Conservation (phyloP, 2,888 invertebrate species). For the Auanema sp. region DNA sequence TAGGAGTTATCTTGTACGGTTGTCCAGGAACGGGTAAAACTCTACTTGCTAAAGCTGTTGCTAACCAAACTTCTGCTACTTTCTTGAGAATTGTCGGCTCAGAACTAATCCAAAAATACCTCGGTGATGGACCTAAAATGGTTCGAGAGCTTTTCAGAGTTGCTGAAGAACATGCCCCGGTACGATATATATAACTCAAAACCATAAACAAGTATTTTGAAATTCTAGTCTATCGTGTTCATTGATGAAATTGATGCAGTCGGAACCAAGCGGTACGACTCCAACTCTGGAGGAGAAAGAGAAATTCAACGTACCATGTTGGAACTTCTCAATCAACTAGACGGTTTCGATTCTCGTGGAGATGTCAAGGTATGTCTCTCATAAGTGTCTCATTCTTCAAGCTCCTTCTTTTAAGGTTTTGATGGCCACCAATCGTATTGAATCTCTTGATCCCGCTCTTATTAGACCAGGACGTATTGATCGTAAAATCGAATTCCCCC, state of each 20-base stretch:
- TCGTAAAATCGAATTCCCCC: constrained; percentile 97
- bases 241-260: constrained; percentile 98
- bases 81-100: constrained; percentile 92
- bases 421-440: constrained; percentile 97
- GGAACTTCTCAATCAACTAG: constrained; percentile 94
- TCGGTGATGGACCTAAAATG: constrained; percentile 96
- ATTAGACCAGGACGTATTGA: constrained; percentile 98
- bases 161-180: constrained; percentile 97
- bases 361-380: constrained; percentile 80
- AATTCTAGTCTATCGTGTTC: constrained; percentile 83
- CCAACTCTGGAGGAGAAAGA: constrained; percentile 97
- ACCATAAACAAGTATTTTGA: background rate
- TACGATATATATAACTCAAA: constrained; percentile 15
- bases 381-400: background rate
- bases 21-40: constrained; percentile 98
- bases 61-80: constrained; percentile 98
- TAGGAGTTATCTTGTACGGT: constrained; percentile 87
- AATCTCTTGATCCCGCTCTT: constrained; percentile 95
- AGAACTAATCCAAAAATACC: constrained; percentile 84
- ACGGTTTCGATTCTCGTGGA: constrained; percentile 93
- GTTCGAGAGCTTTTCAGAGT: constrained; percentile 96
- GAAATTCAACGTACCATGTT: constrained; percentile 99
- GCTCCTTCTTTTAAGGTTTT: constrained; percentile 73
- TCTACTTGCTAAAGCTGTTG: constrained; percentile 94
- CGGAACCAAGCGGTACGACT: constrained; percentile 94